Conservation (phyloP, 30 jellyfish, hydroid and myxozoan genomes). For the Sanderia malayensis region DNA sequence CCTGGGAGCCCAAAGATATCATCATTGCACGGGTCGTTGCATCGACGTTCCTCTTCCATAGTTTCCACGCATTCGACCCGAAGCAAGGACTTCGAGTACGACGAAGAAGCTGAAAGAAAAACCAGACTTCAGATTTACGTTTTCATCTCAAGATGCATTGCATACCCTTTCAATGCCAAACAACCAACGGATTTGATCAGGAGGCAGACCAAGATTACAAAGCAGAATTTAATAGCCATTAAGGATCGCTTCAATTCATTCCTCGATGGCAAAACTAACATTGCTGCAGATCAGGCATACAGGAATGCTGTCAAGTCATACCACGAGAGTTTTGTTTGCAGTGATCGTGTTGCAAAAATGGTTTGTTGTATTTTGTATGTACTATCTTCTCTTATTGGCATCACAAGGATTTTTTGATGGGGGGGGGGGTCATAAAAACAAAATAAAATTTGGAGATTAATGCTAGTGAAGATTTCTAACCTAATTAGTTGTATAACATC, state of each 20-base stretch:
- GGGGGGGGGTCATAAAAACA: too few relatives aligned
- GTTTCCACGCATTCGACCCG: slow-evolving; percentile 28
- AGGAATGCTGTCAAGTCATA: slow-evolving; percentile 81
- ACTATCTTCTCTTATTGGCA: background rate
- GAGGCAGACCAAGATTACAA: slow-evolving; percentile 87
- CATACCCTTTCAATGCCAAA: slow-evolving; percentile 93
- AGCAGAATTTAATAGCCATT: slow-evolving; percentile 75
- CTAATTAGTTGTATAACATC: too few relatives aligned
- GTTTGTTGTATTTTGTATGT: slow-evolving; percentile 9
- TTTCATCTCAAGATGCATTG: slow-evolving; percentile 87
- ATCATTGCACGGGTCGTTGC: slow-evolving; percentile 2
- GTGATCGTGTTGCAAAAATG: slow-evolving; percentile 95
- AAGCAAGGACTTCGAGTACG: slow-evolving; percentile 43
- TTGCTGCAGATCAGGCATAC: slow-evolving; percentile 92
- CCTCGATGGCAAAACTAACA: slow-evolving; percentile 85
- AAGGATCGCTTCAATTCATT: slow-evolving; percentile 90
- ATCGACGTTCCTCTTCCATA: slow-evolving; percentile 48
- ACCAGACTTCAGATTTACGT: slow-evolving; percentile 82
- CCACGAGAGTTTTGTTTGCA: slow-evolving; percentile 85
- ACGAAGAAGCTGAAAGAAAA: slow-evolving; percentile 87
- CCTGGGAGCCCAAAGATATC: slow-evolving; percentile 45
- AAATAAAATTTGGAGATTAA: too few relatives aligned
- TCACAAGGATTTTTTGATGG: too few relatives aligned
- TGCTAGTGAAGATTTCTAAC: too few relatives aligned
- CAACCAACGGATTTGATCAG: slow-evolving; percentile 96